A percentile compares a stretch with the other conserved stretches of the same genome.
phyloP scores from a whole-genome alignment of 2,113 vertebrate genomes.

The Neogobius melanostomus region DNA sequence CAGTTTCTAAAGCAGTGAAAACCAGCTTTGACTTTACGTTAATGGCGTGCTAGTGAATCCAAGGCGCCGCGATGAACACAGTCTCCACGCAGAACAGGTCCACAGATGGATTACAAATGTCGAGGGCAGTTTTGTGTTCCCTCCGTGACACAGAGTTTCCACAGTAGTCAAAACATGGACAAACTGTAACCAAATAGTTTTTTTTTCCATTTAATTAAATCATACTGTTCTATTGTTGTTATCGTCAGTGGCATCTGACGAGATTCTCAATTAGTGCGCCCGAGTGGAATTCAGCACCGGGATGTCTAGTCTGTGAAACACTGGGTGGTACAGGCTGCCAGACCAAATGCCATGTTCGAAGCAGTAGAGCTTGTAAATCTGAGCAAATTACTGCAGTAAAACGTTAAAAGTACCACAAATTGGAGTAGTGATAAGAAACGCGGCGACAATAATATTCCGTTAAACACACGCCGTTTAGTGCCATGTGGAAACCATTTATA shows the following conservation, averaged over 20 bases:
- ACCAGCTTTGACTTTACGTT: too few species aligned
- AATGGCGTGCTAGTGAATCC: too few species aligned
- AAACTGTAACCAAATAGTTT: not conserved
- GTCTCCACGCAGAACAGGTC: too few species aligned
- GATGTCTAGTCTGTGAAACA: not conserved
- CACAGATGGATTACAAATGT: too few species aligned
- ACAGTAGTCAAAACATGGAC: too few species aligned
- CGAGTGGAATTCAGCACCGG: not conserved
- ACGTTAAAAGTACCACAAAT: conserved; percentile 11
- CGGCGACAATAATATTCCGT: conserved; percentile 6
- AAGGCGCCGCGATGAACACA: too few species aligned
- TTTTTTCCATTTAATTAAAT: not conserved
- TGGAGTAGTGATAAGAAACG: conserved; percentile 17
- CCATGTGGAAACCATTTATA: conserved; percentile 61
- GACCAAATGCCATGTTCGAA: not conserved
- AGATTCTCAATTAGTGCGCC: not conserved
- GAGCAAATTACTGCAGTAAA: conserved; percentile 2
- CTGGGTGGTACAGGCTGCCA: not conserved
- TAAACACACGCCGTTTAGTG: conserved; percentile 18
- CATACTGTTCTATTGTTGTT: not conserved
- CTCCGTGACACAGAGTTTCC: too few species aligned
- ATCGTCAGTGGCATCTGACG: not conserved
- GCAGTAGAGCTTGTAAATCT: not conserved
- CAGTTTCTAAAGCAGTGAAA: too few species aligned
- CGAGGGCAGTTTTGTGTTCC: too few species aligned